Conservation (phyloP, 2,113 vertebrate genomes). For the Gallinago jamesoni region DNA sequence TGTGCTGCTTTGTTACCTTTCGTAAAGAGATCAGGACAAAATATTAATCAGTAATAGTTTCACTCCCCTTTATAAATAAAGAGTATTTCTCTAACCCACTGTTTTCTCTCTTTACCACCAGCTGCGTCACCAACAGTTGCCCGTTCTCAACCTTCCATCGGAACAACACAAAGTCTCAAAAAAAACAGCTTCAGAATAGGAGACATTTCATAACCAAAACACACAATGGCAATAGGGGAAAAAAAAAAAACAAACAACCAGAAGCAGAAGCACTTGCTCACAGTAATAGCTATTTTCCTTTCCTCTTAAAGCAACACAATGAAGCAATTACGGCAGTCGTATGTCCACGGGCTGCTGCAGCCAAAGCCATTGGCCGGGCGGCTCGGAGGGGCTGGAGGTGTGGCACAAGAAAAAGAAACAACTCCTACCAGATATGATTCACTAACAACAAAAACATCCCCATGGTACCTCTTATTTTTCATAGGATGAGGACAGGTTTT, state of each 20-base stretch:
- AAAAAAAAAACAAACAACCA: background rate
- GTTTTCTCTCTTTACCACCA: background rate
- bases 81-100: background rate
- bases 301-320: constrained; percentile 59
- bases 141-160: background rate
- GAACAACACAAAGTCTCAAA: background rate
- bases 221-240: background rate
- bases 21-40: background rate
- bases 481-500: constrained; percentile 66
- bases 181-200: background rate
- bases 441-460: constrained; percentile 67
- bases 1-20: background rate
- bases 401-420: constrained; percentile 39
- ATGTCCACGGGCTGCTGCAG: background rate
- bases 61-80: background rate
- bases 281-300: constrained; percentile 61
- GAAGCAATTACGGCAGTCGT: constrained; percentile 32
- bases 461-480: constrained; percentile 59
- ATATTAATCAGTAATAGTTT: background rate
- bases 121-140: background rate
- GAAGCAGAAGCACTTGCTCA: constrained; percentile 24
- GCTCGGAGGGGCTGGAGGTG: constrained; percentile 18
- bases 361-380: constrained; percentile 3
- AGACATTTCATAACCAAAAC: background rate
- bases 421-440: constrained; percentile 72